These are phyloP conservation scores for Drosophila anomalipes DNA, from an alignment of 2,888 invertebrate species.

Conservation along the genomic window DNA sequence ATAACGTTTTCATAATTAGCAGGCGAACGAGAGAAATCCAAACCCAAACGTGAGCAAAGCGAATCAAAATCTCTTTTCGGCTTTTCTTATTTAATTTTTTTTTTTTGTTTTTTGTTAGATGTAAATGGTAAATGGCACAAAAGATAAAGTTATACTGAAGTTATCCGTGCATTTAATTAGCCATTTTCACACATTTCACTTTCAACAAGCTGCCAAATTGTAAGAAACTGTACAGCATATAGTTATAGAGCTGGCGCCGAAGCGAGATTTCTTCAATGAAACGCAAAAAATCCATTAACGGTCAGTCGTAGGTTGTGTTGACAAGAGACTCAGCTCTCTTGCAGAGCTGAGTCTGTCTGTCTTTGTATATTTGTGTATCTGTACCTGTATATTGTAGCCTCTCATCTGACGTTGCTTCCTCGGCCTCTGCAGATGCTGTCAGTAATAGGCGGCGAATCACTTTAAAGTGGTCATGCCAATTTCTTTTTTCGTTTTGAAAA, in stretches of 20 bases:
- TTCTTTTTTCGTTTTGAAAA: constrained; percentile 49
- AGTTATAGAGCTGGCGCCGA: constrained; percentile 16
- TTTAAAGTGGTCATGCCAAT: constrained; percentile 68
- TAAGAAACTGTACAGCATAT: constrained; percentile 40
- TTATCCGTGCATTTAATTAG: constrained; percentile 76
- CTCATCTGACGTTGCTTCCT: constrained; percentile 56
- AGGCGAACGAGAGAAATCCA: constrained; percentile 47
- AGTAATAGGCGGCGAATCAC: constrained; percentile 55
- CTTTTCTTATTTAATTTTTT: neutral
- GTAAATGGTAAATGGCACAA: constrained; percentile 48
- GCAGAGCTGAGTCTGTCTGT: constrained; percentile 14
- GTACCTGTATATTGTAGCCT: constrained; percentile 35
- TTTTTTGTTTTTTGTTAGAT: neutral
- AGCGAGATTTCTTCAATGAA: constrained; percentile 69
- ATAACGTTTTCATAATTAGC: constrained; percentile 63
- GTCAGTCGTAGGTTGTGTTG: constrained; percentile 70
- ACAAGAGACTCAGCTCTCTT: constrained; percentile 47
- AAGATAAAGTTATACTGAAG: constrained; percentile 32
- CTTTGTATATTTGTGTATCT: constrained; percentile 23
- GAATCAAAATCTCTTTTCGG: constrained; percentile 41
- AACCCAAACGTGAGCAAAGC: constrained; percentile 36
- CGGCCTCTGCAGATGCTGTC: constrained; percentile 34
- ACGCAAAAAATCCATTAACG: constrained; percentile 79
- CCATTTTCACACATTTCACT: constrained; percentile 80
- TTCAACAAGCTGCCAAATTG: constrained; percentile 80